Conservation (phyloP, 2,888 invertebrate genomes). For the Drosophila parthenogenetica region DNA sequence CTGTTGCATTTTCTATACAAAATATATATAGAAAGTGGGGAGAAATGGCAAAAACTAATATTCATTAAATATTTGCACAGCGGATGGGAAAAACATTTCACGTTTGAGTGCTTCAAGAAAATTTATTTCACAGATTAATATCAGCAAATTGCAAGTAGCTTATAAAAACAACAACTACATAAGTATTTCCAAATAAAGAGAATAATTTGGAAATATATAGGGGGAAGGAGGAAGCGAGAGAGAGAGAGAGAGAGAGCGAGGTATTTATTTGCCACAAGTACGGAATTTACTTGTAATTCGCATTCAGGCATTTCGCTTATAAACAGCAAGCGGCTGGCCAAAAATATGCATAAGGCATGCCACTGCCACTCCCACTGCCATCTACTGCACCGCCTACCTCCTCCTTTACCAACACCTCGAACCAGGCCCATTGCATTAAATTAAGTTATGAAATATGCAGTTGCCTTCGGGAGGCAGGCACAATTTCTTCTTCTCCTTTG, state of each 20-base stretch:
- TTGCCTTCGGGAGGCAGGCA: constrained; percentile 20
- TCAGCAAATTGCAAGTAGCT: constrained; percentile 64
- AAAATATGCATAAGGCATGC: constrained; percentile 62
- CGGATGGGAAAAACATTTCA: constrained; percentile 32
- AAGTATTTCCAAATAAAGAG: background rate
- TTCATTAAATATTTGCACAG: constrained; percentile 71
- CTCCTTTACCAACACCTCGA: background rate
- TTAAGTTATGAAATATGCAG: constrained; percentile 72
- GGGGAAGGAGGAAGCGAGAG: background rate
- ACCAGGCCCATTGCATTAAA: constrained; percentile 60
- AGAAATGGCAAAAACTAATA: constrained; percentile 58
- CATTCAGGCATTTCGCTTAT: constrained; percentile 40
- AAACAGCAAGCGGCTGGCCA: constrained; percentile 37
- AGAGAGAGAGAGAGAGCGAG: background rate
- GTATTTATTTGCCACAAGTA: constrained; percentile 15
- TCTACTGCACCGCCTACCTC: background rate
- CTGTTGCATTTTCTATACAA: constrained; percentile 7
- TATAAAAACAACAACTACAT: constrained; percentile 21
- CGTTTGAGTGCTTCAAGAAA: constrained; percentile 64
- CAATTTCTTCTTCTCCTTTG: constrained; percentile 9
- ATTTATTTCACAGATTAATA: constrained; percentile 71
- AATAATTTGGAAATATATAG: constrained; percentile 8
- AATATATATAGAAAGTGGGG: background rate
- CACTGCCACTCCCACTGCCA: constrained; percentile 4
- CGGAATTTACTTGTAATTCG: constrained; percentile 12